A percentile compares a stretch with the other conserved stretches of the same genome.
phyloP scores from a whole-genome alignment of 2,797 vertebrate genomes.

The Menidia menidia region DNA sequence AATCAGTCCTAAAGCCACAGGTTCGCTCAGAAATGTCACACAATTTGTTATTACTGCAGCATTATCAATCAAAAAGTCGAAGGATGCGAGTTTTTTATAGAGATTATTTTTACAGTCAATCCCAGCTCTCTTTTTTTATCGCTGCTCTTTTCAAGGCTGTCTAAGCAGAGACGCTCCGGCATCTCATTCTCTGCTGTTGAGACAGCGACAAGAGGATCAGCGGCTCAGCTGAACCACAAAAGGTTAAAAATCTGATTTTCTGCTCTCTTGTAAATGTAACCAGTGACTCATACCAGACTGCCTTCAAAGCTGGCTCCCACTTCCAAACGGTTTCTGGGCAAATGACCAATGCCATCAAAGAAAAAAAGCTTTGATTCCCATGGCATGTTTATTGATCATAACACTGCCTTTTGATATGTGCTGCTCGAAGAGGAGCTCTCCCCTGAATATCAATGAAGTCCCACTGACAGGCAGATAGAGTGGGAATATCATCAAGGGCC shows the following conservation, averaged over 20 bases:
- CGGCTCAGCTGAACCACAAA: constrained; percentile 54
- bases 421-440: constrained; percentile 61
- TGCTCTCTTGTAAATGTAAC: constrained; percentile 70
- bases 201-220: constrained; percentile 51
- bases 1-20: constrained; percentile 52
- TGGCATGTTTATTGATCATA: constrained; percentile 81
- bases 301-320: constrained; percentile 60
- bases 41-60: constrained; percentile 47
- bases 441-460: constrained; percentile 76
- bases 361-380: constrained; percentile 74
- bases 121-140: constrained; percentile 60
- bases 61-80: constrained; percentile 64
- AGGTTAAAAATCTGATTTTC: constrained; percentile 71
- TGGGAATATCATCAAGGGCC: constrained; percentile 74
- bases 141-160: constrained; percentile 63
- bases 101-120: constrained; percentile 60
- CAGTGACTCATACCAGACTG: constrained; percentile 63
- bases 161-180: constrained; percentile 10
- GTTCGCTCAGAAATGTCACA: constrained; percentile 59
- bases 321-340: constrained; percentile 77
- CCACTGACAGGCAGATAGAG: constrained; percentile 75
- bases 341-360: constrained; percentile 79
- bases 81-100: constrained; percentile 64
- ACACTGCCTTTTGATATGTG: constrained; percentile 78
- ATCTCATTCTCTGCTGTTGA: constrained; percentile 37